These are phyloP conservation scores for Leptodactylus fuscus DNA, from an alignment of 2,113 vertebrate genomes.

Conservation along the genomic window DNA sequence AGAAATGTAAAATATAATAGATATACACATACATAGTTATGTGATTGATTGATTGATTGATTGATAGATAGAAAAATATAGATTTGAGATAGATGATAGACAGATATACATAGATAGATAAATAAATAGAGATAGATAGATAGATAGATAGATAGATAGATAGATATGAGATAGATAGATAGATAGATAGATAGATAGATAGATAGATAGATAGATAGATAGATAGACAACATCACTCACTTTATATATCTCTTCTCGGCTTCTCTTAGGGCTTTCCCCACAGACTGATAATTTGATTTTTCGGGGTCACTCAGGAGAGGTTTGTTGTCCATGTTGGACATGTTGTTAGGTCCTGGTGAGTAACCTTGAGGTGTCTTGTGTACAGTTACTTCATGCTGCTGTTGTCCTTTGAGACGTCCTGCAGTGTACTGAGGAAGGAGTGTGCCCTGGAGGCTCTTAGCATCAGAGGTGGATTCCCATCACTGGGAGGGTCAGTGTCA, in stretches of 20 bases:
- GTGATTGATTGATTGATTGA: background rate
- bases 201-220: background rate
- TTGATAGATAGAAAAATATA: background rate
- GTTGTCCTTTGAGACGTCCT: background rate
- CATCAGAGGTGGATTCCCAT: background rate
- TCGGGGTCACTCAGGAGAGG: slow-evolving; percentile 24
- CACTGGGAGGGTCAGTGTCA: background rate
- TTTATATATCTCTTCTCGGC: slow-evolving; percentile 50
- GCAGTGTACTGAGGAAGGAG: background rate
- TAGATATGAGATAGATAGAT: slow-evolving; percentile 4
- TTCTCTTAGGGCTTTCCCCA: slow-evolving; percentile 40
- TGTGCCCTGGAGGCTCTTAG: too few relatives aligned
- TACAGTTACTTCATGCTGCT: background rate
- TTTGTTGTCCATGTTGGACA: background rate
- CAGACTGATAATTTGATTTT: slow-evolving; percentile 28
- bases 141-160: background rate
- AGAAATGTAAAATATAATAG: background rate
- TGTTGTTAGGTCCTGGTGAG: background rate
- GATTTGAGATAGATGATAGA: background rate
- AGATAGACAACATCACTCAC: slow-evolving; percentile 7
- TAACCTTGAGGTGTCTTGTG: background rate
- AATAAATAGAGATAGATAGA: background rate
- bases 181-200: background rate
- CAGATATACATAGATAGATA: slow-evolving; percentile 12
- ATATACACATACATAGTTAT: background rate